Percentiles rank a stretch among this genome's conserved stretches.
phyloP scores from a whole-genome alignment of 30 jellyfish, hydroid and myxozoan genomes.

The Turritopsis dohrnii region DNA sequence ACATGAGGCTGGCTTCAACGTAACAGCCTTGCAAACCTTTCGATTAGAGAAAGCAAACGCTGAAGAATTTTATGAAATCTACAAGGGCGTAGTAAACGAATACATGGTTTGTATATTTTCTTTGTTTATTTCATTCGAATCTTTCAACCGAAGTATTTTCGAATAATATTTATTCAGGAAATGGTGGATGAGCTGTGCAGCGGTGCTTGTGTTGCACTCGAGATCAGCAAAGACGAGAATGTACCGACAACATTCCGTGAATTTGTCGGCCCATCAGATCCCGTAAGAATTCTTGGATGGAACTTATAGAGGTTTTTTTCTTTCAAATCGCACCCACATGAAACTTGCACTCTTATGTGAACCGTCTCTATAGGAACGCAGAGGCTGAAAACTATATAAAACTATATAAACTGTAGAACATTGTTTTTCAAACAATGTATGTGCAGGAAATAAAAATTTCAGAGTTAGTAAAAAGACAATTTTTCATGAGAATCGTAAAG shows the following conservation, averaged over 20 bases:
- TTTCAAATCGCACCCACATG: too few relatives aligned
- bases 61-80: constrained; percentile 88
- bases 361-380: too few relatives aligned
- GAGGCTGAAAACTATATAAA: too few relatives aligned
- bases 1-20: constrained; percentile 61
- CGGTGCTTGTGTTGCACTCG: constrained; percentile 97
- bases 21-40: constrained; percentile 81
- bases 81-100: constrained; percentile 96
- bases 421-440: too few relatives aligned
- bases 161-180: constrained; percentile 75
- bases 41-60: constrained; percentile 93
- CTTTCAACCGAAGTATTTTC: too few relatives aligned
- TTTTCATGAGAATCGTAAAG: too few relatives aligned
- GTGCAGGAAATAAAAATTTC: too few relatives aligned
- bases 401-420: too few relatives aligned
- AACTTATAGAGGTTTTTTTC: too few relatives aligned
- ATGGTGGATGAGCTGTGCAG: constrained; percentile 97
- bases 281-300: constrained; percentile 53
- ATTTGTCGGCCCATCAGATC: constrained; percentile 98
- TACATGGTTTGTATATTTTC: constrained; percentile 61
- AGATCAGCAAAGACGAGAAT: constrained; percentile 66
- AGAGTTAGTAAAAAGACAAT: too few relatives aligned
- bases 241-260: constrained; percentile 84
- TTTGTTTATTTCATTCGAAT: neutral
- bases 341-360: too few relatives aligned